These are phyloP conservation scores for Drosophila macrospina DNA, from an alignment of 2,888 invertebrate genomes.

Conservation along the genomic window DNA sequence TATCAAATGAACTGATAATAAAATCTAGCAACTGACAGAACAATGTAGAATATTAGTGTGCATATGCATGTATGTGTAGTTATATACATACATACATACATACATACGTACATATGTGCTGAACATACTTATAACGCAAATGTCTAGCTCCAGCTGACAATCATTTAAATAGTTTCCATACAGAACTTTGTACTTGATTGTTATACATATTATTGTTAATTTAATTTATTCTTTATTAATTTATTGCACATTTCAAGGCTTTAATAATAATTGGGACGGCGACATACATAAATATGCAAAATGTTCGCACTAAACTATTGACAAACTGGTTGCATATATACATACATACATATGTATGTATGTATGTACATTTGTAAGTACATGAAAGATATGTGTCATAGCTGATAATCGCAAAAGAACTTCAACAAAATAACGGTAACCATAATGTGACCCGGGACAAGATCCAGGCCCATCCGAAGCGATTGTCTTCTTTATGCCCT, in stretches of 20 bases:
- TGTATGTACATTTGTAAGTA: too few species aligned
- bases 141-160: conserved; percentile 41
- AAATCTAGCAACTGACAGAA: conserved; percentile 43
- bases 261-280: conserved; percentile 29
- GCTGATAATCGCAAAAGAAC: conserved; percentile 15
- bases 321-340: too few species aligned
- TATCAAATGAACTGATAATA: conserved; percentile 56
- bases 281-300: conserved; percentile 25
- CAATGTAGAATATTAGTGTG: conserved; percentile 29
- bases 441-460: conserved; percentile 17
- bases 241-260: conserved; percentile 30
- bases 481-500: conserved; percentile 13
- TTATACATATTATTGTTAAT: conserved; percentile 28
- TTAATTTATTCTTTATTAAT: conserved; percentile 41
- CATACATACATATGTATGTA: too few species aligned
- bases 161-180: conserved; percentile 51
- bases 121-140: conserved; percentile 19
- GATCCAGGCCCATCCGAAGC: conserved; percentile 18
- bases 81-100: background rate
- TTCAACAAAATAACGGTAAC: conserved; percentile 3
- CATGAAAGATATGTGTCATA: background rate
- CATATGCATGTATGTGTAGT: conserved; percentile 3
- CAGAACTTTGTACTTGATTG: conserved; percentile 56
- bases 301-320: background rate
- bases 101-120: conserved; percentile 8